Evolutionary conservation across 2,113 vertebrate species (phyloP), one percentile per base, ranked within the genome.

Genomic region (Nibea albiflora): DNA sequence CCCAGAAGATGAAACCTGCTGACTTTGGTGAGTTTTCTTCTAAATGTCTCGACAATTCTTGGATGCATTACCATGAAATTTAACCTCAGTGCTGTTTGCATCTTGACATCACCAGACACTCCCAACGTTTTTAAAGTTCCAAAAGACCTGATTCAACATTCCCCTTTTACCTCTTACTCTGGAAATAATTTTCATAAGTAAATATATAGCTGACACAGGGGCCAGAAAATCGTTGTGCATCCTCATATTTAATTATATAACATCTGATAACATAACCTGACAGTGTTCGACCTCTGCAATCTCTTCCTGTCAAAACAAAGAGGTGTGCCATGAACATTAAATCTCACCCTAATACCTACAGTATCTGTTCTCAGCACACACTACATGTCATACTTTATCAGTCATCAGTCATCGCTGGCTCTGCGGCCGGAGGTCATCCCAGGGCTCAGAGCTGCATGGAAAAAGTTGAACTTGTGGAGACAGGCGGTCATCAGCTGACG

Each of bases 221-320:
- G 44, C 12, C 63, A 66, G 44, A 28, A 28, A 8, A 24, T 14
- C 5, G 10, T 42, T 60, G 19, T n/a, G 19, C 56, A 31, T 11
- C 24, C 44, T 61, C 44, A 52, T 22, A 19, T 20, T 63, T 14
- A 3, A 44, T 42, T 22, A 22, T 71, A 54, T 19, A 50, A 50
- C 12, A 8, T 17, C 0, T 22, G 50, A 47, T 0, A 60, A 24
- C 24, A 4, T 47, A 31, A 46, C 28, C 14, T 24, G 60, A 54
- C 26, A 31, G 7, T 3, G 44, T 72, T 17, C 26, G 11, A 57
- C 69, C 7, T 24, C 66, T 28, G 15, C 31, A 73, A 50, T 73
- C 76, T 56, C 35, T n/a, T 44, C 17, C 76, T 80, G 79, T 85
- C 86, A 63, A 80, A 80, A 88, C 76, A 76, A 10, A 63, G 66